These are phyloP conservation scores for Aspiorhynchus laticeps DNA, from an alignment of 2,113 vertebrate genomes.

Conservation along the genomic window DNA sequence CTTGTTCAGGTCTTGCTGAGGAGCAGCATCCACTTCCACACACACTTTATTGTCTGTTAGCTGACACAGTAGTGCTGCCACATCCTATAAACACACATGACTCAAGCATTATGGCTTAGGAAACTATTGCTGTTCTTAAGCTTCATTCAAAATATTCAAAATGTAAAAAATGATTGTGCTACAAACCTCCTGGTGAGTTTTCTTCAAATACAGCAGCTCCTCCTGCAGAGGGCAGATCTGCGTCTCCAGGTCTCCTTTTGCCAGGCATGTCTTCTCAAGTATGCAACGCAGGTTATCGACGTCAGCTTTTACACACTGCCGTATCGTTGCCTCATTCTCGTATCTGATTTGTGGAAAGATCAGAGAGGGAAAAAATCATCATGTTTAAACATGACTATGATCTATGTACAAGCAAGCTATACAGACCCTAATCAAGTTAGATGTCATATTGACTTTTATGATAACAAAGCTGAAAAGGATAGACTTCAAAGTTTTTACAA, in stretches of 20 bases:
- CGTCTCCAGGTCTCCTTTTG: conserved; percentile 86
- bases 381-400: neutral
- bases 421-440: neutral
- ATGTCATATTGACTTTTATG: too few species aligned
- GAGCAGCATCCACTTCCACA: conserved; percentile 91
- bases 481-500: too few species aligned
- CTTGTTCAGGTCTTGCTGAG: conserved; percentile 86
- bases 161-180: neutral
- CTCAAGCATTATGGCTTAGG: conserved; percentile 28
- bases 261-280: conserved; percentile 88
- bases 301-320: conserved; percentile 86
- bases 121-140: neutral
- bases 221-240: conserved; percentile 88
- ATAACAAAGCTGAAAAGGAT: too few species aligned
- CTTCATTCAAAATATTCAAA: too few species aligned
- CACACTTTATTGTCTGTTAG: conserved; percentile 82
- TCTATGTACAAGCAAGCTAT: neutral
- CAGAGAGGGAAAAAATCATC: neutral
- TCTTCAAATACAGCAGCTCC: conserved; percentile 89
- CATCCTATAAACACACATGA: conserved; percentile 75
- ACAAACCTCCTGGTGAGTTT: conserved; percentile 88
- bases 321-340: conserved; percentile 84
- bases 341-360: conserved; percentile 72
- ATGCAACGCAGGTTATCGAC: conserved; percentile 85
- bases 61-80: conserved; percentile 81